Conservation (phyloP, 2,113 vertebrate genomes). For the Malurus elegans region DNA sequence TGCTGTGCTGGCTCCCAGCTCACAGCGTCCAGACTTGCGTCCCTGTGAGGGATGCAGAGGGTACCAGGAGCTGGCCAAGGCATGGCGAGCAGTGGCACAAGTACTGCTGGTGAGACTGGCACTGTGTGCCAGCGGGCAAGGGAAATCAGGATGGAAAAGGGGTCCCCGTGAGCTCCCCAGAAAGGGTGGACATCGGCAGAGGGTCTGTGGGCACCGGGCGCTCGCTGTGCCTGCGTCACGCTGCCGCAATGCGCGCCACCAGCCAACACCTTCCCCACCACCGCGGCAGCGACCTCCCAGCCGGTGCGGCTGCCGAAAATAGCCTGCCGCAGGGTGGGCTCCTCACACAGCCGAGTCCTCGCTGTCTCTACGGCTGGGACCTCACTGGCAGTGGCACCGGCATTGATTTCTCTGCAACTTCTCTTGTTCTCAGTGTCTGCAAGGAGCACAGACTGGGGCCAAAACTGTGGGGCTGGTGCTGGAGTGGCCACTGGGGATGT, state of each 20-base stretch:
- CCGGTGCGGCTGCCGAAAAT: not conserved
- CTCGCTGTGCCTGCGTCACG: not conserved
- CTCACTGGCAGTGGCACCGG: not conserved
- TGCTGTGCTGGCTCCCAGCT: not conserved
- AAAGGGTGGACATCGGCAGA: not conserved
- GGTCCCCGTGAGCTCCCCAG: rapidly evolving
- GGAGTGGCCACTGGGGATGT: not conserved
- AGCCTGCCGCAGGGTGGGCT: not conserved
- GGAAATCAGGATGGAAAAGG: not conserved
- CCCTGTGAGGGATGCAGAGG: rapidly evolving
- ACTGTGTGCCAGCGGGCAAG: rapidly evolving
- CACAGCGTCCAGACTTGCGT: not conserved
- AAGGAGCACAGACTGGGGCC: not conserved
- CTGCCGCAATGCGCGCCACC: not conserved
- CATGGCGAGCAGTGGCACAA: rapidly evolving
- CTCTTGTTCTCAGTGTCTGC: not conserved
- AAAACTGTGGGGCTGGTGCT: not conserved
- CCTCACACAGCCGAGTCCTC: not conserved
- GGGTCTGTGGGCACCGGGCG: not conserved
- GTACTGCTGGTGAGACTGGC: not conserved
- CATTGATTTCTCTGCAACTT: not conserved
- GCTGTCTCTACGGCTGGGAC: not conserved
- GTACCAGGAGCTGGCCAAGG: rapidly evolving
- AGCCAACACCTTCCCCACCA: not conserved
- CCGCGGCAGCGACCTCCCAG: not conserved